These are phyloP conservation scores for Euplexia lucipara DNA, from an alignment of 2,888 invertebrate species.

Conservation along the genomic window DNA sequence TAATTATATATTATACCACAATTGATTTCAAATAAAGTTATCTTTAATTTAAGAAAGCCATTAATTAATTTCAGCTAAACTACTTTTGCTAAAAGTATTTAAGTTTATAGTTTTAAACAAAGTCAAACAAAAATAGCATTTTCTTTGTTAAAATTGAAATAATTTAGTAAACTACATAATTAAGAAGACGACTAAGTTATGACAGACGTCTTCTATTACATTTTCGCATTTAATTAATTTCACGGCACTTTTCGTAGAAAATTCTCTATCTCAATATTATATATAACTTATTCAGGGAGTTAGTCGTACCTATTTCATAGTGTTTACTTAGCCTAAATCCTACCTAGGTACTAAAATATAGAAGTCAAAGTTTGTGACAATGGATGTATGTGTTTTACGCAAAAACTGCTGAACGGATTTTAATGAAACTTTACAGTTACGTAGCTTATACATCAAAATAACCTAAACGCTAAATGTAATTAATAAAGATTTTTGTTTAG, in stretches of 20 bases:
- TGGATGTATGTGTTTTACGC: too few species aligned
- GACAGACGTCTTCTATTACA: not conserved
- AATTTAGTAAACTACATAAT: not conserved
- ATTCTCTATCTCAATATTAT: not conserved
- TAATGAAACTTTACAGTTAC: too few species aligned
- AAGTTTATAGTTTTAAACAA: not conserved
- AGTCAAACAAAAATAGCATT: not conserved
- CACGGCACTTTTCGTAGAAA: not conserved
- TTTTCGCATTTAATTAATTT: not conserved
- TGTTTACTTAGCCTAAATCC: not conserved
- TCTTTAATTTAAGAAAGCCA: not conserved
- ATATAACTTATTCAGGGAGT: not conserved
- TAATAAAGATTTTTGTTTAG: too few species aligned
- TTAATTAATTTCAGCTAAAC: not conserved
- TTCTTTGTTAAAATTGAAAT: not conserved
- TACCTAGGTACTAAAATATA: too few species aligned
- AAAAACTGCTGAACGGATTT: too few species aligned
- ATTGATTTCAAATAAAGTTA: not conserved
- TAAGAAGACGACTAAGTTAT: not conserved
- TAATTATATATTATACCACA: not conserved
- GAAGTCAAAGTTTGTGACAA: too few species aligned
- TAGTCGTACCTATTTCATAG: not conserved
- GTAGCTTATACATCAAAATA: too few species aligned
- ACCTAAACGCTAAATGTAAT: too few species aligned
- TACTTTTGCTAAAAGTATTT: not conserved